phyloP scores from a whole-genome alignment of 2,888 invertebrate genomes.

The Crematogaster levior region DNA sequence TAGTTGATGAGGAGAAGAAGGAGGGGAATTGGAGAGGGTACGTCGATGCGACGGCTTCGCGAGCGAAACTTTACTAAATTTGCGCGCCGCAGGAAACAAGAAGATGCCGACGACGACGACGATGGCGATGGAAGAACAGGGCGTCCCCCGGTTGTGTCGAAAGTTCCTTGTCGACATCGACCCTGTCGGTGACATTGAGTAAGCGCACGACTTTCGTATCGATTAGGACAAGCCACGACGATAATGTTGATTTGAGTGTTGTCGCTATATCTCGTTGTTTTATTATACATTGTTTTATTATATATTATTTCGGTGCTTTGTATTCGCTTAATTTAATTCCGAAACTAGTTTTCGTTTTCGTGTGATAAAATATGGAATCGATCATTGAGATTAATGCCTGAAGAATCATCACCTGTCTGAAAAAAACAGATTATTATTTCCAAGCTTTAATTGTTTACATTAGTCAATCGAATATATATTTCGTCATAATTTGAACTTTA shows the following conservation, averaged over 20 bases:
- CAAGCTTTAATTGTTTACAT: background rate
- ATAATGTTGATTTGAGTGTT: background rate
- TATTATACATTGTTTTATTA: no score
- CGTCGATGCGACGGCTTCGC: constrained; percentile 54
- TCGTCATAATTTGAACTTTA: background rate
- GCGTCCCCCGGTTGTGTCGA: constrained; percentile 65
- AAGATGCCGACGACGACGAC: constrained; percentile 36
- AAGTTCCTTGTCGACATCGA: constrained; percentile 69
- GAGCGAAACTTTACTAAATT: constrained; percentile 74
- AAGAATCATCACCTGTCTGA: background rate
- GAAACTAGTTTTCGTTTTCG: background rate
- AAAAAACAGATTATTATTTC: background rate
- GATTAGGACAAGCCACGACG: constrained; percentile 68
- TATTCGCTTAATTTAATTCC: background rate
- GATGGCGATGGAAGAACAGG: constrained; percentile 33
- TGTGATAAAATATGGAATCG: background rate
- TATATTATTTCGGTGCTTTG: background rate
- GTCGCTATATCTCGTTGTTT: constrained; percentile 29
- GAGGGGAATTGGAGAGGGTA: constrained; percentile 28
- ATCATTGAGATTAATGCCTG: constrained; percentile 7
- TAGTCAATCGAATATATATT: background rate
- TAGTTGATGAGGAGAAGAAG: constrained; percentile 35
- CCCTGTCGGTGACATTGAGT: constrained; percentile 76
- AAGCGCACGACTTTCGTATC: constrained; percentile 74
- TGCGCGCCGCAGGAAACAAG: constrained; percentile 69